Percentiles rank a stretch among this genome's conserved stretches.
Conservation (phyloP, 2,888 invertebrate genomes). For the Cephus rjabovi region DNA sequence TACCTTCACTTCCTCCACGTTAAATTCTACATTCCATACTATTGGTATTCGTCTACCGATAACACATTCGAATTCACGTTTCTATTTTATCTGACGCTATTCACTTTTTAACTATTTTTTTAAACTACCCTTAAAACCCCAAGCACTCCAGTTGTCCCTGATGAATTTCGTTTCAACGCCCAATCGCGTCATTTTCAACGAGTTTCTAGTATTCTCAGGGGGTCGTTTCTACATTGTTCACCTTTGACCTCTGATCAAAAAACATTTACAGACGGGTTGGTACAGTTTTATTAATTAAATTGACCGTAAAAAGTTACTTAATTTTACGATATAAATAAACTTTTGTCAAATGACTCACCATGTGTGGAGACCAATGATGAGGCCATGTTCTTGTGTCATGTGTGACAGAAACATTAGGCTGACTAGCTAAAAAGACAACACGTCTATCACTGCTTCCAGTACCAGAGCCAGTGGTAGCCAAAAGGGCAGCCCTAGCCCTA, state of each 20-base stretch:
- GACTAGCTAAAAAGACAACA: slow-evolving; percentile 62
- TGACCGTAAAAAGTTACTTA: background rate
- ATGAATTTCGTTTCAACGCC: background rate
- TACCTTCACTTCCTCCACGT: background rate
- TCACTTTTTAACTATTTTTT: background rate
- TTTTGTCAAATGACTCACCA: slow-evolving; percentile 46
- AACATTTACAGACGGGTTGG: background rate
- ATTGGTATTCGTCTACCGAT: background rate
- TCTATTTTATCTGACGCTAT: background rate
- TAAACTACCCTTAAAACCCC: background rate
- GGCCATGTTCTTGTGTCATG: slow-evolving; percentile 64
- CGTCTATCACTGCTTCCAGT: slow-evolving; percentile 60
- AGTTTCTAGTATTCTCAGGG: background rate
- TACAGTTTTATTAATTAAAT: background rate
- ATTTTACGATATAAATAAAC: background rate
- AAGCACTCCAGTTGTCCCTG: background rate
- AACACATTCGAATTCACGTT: background rate
- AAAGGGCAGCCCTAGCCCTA: slow-evolving; percentile 59
- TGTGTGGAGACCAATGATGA: slow-evolving; percentile 63
- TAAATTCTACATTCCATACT: background rate
- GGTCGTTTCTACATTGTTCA: background rate
- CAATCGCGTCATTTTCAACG: background rate
- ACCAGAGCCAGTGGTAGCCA: slow-evolving; percentile 56
- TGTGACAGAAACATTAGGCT: slow-evolving; percentile 37
- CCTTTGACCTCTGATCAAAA: background rate